Percentiles rank a stretch among this genome's conserved stretches.
Conservation (phyloP, 2,888 invertebrate species). For the Laspeyria flexula region DNA sequence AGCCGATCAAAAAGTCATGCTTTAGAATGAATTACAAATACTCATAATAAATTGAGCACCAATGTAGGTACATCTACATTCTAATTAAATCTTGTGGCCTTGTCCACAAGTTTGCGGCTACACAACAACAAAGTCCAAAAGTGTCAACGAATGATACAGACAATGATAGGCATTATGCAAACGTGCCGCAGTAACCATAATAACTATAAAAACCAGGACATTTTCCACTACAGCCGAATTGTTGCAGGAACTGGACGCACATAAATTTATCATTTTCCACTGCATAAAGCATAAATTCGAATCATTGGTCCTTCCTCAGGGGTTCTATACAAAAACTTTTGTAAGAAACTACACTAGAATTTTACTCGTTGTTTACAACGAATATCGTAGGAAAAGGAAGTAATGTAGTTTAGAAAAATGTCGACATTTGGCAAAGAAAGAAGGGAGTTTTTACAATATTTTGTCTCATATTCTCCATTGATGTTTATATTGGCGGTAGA, state of each 20-base stretch:
- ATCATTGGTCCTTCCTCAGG: constrained; percentile 80
- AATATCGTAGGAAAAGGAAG: constrained; percentile 6
- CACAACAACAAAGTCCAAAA: constrained; percentile 12
- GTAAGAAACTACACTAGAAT: constrained; percentile 31
- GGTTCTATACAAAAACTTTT: constrained; percentile 50
- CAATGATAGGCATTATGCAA: constrained; percentile 71
- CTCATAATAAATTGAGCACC: too few relatives aligned
- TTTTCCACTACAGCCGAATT: constrained; percentile 63
- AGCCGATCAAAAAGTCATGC: too few relatives aligned
- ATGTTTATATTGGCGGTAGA: neutral
- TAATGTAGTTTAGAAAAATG: constrained; percentile 4
- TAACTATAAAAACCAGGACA: constrained; percentile 78
- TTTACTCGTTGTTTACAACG: constrained; percentile 17
- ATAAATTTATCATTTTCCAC: constrained; percentile 86
- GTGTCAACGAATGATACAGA: constrained; percentile 35
- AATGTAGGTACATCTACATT: too few relatives aligned
- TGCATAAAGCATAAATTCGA: constrained; percentile 85
- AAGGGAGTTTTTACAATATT: neutral
- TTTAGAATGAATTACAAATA: too few relatives aligned
- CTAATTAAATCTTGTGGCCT: neutral
- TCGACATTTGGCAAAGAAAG: constrained; percentile 7
- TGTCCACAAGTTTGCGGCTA: neutral
- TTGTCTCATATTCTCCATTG: neutral
- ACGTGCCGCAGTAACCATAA: constrained; percentile 77
- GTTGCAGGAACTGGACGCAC: constrained; percentile 78